Conservation (phyloP, 1,140 invertebrate genomes). For the Radopholus similis region DNA sequence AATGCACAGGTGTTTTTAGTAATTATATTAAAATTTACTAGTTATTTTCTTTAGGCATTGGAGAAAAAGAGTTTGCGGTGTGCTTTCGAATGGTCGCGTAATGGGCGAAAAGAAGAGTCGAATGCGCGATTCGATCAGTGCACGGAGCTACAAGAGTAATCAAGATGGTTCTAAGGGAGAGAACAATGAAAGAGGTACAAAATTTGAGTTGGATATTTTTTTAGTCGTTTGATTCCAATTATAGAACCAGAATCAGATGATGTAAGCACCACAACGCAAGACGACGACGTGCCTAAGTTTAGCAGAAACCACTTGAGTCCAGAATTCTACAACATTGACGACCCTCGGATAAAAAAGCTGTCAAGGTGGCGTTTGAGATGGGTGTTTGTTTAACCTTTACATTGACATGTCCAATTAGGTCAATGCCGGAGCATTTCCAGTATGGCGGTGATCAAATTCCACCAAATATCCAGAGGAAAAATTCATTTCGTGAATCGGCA, state of each 20-base stretch:
- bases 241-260: neutral
- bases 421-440: neutral
- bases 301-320: neutral
- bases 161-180: neutral
- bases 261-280: neutral
- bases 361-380: neutral
- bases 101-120: neutral
- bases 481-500: slow-evolving; percentile 18
- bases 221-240: neutral
- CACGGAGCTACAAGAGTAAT: neutral
- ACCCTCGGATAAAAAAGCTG: neutral
- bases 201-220: neutral
- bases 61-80: slow-evolving; percentile 10
- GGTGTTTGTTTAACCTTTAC: neutral
- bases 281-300: neutral
- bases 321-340: neutral
- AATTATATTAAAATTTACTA: slow-evolving; percentile 13
- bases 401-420: no score
- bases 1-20: slow-evolving; percentile 24
- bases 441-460: slow-evolving; percentile 1
- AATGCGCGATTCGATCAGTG: neutral
- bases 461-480: neutral
- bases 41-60: neutral
- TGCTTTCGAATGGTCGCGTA: slow-evolving; percentile 12
- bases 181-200: neutral